Percentiles rank a stretch among this genome's conserved stretches.
These are phyloP conservation scores for Drosophila nr. perissopoda DNA, from an alignment of 2,888 invertebrate genomes.

Conservation along the genomic window DNA sequence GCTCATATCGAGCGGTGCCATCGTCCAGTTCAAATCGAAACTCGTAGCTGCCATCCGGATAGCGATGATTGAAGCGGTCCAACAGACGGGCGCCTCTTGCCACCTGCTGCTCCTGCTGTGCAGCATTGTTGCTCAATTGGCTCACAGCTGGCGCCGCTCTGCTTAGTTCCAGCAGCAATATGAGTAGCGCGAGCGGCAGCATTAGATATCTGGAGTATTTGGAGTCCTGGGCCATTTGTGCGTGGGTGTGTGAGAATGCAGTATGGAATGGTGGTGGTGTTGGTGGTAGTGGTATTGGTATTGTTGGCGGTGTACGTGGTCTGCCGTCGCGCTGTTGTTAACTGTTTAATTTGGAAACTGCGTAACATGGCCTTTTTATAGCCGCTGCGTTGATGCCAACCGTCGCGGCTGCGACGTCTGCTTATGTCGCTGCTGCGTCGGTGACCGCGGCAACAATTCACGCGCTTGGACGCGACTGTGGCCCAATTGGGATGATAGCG, in stretches of 20 bases:
- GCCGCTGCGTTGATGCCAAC: slow-evolving; percentile 38
- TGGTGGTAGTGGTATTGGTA: slow-evolving; percentile 16
- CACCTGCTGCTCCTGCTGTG: slow-evolving; percentile 5
- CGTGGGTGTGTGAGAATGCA: slow-evolving; percentile 1
- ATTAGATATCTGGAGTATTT: slow-evolving; percentile 1
- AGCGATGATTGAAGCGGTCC: slow-evolving; percentile 80
- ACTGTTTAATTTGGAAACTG: slow-evolving; percentile 77
- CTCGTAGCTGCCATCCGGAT: slow-evolving; percentile 83
- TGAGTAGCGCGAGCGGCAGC: slow-evolving; percentile 5
- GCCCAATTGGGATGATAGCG: slow-evolving; percentile 53
- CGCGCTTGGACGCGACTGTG: slow-evolving; percentile 33
- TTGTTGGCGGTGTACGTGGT: slow-evolving; percentile 33
- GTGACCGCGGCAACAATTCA: slow-evolving; percentile 44
- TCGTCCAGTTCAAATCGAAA: slow-evolving; percentile 82
- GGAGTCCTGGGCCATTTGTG: slow-evolving; percentile 27
- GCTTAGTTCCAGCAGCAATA: slow-evolving; percentile 21
- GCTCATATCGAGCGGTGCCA: slow-evolving; percentile 82
- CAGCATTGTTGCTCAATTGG: slow-evolving; percentile 6
- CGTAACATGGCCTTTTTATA: slow-evolving; percentile 79
- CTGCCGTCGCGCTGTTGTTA: slow-evolving; percentile 67
- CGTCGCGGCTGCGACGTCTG: slow-evolving; percentile 31
- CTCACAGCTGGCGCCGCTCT: slow-evolving; percentile 36
- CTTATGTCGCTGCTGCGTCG: slow-evolving; percentile 27
- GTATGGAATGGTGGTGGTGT: background rate
- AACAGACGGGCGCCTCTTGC: slow-evolving; percentile 42